phyloP scores from a whole-genome alignment of 37 sponge, comb jelly and placozoan species.

The Beroe forskalii region DNA sequence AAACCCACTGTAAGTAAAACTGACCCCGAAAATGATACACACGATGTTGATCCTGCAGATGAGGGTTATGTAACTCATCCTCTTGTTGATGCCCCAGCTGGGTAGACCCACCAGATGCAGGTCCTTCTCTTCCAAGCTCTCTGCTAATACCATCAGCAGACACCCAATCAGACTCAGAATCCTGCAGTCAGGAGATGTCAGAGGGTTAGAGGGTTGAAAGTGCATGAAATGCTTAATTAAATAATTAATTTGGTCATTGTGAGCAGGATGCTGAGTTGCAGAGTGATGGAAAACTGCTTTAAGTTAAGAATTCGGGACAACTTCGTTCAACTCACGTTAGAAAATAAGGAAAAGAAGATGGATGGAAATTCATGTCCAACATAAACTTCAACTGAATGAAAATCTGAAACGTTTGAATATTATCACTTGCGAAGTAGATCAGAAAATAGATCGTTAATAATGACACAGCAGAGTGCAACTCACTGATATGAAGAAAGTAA shows the following conservation, averaged over 20 bases:
- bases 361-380: not conserved
- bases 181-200: not conserved
- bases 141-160: constrained; percentile 7
- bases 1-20: too few species aligned
- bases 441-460: too few species aligned
- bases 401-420: too few species aligned
- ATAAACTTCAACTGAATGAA: too few species aligned
- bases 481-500: too few species aligned
- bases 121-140: constrained; percentile 23
- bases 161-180: not conserved
- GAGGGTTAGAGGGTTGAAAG: too few species aligned
- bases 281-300: not conserved
- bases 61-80: not conserved
- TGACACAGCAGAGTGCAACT: too few species aligned
- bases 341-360: not conserved
- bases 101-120: constrained; percentile 27
- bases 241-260: too few species aligned
- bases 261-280: too few species aligned
- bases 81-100: constrained; percentile 27
- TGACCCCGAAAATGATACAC: not conserved
- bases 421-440: too few species aligned
- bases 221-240: too few species aligned
- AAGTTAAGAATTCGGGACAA: not conserved
- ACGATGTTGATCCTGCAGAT: constrained; percentile 21
- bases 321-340: not conserved